Conservation (phyloP, 2,888 invertebrate genomes). For the Phortica okadai region DNA sequence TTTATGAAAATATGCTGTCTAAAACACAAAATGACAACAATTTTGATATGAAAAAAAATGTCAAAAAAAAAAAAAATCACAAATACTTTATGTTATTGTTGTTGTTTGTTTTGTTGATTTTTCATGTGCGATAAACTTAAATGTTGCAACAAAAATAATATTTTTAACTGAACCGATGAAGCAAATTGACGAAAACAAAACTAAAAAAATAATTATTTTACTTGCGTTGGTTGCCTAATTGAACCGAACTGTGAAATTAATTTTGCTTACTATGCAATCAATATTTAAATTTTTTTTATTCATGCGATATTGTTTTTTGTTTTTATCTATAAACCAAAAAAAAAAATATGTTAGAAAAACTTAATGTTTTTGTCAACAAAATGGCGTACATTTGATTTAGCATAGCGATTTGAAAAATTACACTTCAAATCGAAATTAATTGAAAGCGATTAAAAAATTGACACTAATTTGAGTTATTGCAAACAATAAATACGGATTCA, state of each 20-base stretch:
- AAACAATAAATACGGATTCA: conserved; percentile 48
- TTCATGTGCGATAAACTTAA: background rate
- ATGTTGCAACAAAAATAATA: background rate
- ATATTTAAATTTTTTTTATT: background rate
- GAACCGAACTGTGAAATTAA: background rate
- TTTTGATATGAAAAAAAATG: background rate
- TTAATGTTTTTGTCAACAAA: conserved; percentile 39
- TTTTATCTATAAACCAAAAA: background rate
- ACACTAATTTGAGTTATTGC: conserved; percentile 61
- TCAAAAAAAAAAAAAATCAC: background rate
- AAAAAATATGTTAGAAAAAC: background rate
- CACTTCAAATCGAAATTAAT: conserved; percentile 53
- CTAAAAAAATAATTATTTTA: too few relatives aligned
- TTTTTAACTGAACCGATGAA: background rate
- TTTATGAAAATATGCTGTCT: background rate
- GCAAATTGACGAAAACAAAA: background rate
- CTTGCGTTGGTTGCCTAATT: background rate
- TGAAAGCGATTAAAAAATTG: conserved; percentile 60
- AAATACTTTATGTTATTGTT: background rate
- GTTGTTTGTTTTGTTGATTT: background rate
- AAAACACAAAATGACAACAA: background rate
- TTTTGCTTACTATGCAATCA: background rate
- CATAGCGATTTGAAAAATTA: conserved; percentile 45
- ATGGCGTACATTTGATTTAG: background rate
- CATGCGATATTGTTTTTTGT: background rate